Base-by-base conservation (phyloP, 2,113 vertebrate species). In the Terrapene triunguis region DNA sequence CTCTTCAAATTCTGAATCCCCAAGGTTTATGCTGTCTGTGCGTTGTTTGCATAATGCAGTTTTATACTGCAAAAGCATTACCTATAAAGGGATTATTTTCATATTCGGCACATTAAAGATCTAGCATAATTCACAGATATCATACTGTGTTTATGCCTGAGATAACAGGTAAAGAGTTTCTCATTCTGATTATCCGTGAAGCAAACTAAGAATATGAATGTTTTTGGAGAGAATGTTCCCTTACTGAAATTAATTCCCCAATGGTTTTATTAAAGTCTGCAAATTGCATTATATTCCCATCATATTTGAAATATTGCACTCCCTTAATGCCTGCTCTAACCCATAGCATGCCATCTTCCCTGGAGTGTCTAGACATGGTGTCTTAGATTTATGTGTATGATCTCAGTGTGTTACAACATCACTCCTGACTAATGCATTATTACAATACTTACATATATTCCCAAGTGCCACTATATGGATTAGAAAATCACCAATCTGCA, bases 401-500 rank as follows among this genome's bases (percentile, higher is more conserved):
- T 98, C 98, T 98, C 98, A 98, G 98, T 98, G 97, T 99, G 98
- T 98, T 98, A 98, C 97, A 98, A 98, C 98, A 98, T 99, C 97
- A 96, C 97, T 98, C 98, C 98, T 98, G 98, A 98, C 98, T 98
- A 98, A 98, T 98, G 98, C 98, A 98, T 98, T 98, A 98, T 98
- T 98, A 98, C 98, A 98, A 98, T 98, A 98, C 98, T 98, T 98
- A 98, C 98, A 98, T 98, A 98, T 98, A 98, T 98, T 98, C 98
- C 99, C 98, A 98, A 98, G 98, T 98, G 98, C 97, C 98, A 97
- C 96, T 72, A 97, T 99, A 99, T 98, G 99, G 98, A 99, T 99
- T 98, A 98, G 98, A 98, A 98, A 98, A 98, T 98, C 98, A 98
- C 98, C 98, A 98, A 99, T 99, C 98, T 99, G 98, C 99, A 98